A percentile compares a stretch with the other conserved stretches of the same genome.
Evolutionary conservation across 2,888 invertebrate genomes (phyloP).

Genomic region (Andrena trimmerana): DNA sequence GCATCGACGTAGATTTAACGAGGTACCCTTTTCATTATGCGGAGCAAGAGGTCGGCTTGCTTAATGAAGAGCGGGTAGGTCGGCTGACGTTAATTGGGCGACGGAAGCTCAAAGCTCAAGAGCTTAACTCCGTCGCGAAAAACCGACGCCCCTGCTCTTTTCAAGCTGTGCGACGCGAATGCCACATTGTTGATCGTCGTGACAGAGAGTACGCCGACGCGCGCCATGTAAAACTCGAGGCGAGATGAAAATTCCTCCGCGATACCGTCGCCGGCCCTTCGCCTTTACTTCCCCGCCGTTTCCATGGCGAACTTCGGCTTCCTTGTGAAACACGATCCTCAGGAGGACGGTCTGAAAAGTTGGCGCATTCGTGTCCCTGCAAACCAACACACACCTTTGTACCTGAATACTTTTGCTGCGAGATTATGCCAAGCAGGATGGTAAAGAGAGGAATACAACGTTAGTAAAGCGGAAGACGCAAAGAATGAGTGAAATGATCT

Average conservation of each 20-base stretch:
- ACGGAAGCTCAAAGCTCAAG: conserved; percentile 55
- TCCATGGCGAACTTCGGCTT: not conserved
- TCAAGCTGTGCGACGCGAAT: conserved; percentile 28
- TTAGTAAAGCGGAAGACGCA: no score
- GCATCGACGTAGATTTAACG: conserved; percentile 58
- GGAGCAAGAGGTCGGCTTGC: conserved; percentile 47
- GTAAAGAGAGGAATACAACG: no score
- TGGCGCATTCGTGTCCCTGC: not conserved
- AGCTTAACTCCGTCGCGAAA: conserved; percentile 58
- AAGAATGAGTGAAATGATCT: no score
- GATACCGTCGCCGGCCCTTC: not conserved
- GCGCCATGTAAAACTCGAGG: not conserved
- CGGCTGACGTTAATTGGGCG: conserved; percentile 67
- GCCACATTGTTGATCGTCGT: conserved; percentile 39
- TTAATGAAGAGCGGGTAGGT: conserved; percentile 50
- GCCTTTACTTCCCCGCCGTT: not conserved
- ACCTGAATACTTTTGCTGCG: no score
- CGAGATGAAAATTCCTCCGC: conserved; percentile 4
- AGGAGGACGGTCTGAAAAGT: not conserved
- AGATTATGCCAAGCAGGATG: no score
- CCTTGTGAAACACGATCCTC: not conserved
- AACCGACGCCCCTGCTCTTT: conserved; percentile 52
- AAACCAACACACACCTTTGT: not conserved
- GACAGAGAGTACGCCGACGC: not conserved
- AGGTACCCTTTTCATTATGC: conserved; percentile 61